Base-by-base conservation (phyloP, 2,797 vertebrate species). In the Podarcis siculus region DNA sequence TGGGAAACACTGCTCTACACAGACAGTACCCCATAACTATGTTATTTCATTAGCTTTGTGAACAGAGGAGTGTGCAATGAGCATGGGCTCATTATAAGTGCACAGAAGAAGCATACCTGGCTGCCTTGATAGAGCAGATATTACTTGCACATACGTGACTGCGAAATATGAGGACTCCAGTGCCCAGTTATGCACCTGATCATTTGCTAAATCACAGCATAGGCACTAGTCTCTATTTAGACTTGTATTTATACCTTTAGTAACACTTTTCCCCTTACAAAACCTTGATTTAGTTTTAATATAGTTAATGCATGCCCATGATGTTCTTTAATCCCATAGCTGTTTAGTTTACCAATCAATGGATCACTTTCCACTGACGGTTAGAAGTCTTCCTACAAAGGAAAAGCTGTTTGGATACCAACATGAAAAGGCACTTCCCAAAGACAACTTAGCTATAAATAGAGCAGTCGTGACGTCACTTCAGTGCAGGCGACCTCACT, bases 361-460 rank as follows among this genome's bases (percentile, higher is more conserved):
- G 83, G 86, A 89, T 95, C 93, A 86, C 55, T 93, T 37, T 94
- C 95, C 61, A 92, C 86, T 95, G 91, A 93, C 93, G 92, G 92
- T 94, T 92, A 95, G 85, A 95, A 94, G 15, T 88, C 89, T 94
- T 86, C 37, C 86, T 92, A 85, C 85, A 93, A 95, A 96, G 86
- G 87, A 94, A 96, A 95, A 86, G 93, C 93, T 96, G 93, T 97
- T 98, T 98, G 98, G 97, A 98, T 97, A 96, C 93, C 94, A 95
- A 97, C 97, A 97, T 97, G 97, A 97, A 98, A 98, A 98, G 97
- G 95, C 96, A 97, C 95, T 97, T 98, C 97, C 96, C 96, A 97
- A 98, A 97, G 97, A 98, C 92, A 95, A 97, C 95, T 90, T 92
- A 93, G 96, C 97, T 98, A 98, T 98, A 98, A 98, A 98, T 98